phyloP scores from a whole-genome alignment of 2,113 vertebrate species.

The Hyperopisus bebe region DNA sequence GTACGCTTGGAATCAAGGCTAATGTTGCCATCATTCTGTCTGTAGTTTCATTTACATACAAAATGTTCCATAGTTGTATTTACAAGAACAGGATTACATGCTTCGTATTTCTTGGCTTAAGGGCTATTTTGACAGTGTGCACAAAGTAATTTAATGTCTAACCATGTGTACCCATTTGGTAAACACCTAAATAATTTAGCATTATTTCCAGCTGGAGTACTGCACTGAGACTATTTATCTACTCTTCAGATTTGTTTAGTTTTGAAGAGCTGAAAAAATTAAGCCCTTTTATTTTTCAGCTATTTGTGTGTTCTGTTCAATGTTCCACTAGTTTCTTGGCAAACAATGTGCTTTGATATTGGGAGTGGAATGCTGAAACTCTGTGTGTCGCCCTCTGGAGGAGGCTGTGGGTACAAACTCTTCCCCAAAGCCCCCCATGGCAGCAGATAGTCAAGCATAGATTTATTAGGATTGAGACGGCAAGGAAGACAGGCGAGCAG shows the following conservation, averaged over 20 bases:
- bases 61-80: not conserved
- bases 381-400: not conserved
- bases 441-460: not conserved
- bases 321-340: conserved; percentile 6
- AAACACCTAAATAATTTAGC: not conserved
- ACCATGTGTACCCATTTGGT: not conserved
- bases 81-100: not conserved
- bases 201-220: not conserved
- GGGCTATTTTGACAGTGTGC: not conserved
- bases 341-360: not conserved
- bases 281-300: not conserved
- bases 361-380: not conserved
- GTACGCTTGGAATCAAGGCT: not conserved
- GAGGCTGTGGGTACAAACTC: conserved; percentile 15
- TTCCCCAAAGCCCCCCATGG: not conserved
- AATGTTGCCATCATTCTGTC: not conserved
- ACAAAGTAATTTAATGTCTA: conserved; percentile 7
- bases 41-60: not conserved
- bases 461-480: conserved; percentile 37
- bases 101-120: not conserved
- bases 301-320: conserved; percentile 3
- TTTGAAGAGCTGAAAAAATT: not conserved
- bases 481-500: conserved; percentile 26
- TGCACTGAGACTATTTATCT: not conserved
- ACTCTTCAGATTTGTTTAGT: not conserved